phyloP scores from a whole-genome alignment of 2,888 invertebrate species.

The Lithosia quadra region DNA sequence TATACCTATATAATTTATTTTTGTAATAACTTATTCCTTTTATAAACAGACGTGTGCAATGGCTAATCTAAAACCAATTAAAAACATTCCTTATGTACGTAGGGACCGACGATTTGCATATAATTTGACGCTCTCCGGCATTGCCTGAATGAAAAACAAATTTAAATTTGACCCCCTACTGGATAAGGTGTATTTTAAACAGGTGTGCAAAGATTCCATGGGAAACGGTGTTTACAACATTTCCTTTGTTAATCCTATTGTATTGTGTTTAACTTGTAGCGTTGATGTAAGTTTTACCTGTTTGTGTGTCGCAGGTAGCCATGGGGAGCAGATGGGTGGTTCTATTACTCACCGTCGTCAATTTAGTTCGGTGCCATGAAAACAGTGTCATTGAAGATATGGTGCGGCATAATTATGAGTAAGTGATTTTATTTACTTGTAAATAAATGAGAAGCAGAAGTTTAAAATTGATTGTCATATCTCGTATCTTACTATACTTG shows the following conservation, averaged over 20 bases:
- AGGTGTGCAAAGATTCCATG: neutral
- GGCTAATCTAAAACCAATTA: no score
- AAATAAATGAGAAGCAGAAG: neutral
- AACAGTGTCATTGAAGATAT: slow-evolving; percentile 51
- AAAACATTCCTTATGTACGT: no score
- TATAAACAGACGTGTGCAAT: no score
- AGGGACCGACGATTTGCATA: no score
- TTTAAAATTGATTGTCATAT: no score
- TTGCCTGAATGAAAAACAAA: neutral
- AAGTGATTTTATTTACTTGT: slow-evolving; percentile 50
- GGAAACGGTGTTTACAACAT: neutral
- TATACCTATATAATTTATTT: no score
- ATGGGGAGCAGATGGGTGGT: slow-evolving; percentile 63
- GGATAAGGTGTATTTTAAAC: neutral
- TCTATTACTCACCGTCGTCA: slow-evolving; percentile 55
- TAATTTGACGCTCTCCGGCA: no score
- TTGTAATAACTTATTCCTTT: no score
- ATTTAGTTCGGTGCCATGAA: slow-evolving; percentile 62
- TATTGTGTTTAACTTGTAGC: slow-evolving; percentile 3
- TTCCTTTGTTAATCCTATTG: slow-evolving; percentile 12
- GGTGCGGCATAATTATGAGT: slow-evolving; percentile 66
- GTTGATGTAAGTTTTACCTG: slow-evolving; percentile 5
- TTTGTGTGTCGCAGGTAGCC: slow-evolving; percentile 49
- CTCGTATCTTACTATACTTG: no score
- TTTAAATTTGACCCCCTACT: neutral